phyloP scores from a whole-genome alignment of 1,140 invertebrate species.

The Halesus radiatus region DNA sequence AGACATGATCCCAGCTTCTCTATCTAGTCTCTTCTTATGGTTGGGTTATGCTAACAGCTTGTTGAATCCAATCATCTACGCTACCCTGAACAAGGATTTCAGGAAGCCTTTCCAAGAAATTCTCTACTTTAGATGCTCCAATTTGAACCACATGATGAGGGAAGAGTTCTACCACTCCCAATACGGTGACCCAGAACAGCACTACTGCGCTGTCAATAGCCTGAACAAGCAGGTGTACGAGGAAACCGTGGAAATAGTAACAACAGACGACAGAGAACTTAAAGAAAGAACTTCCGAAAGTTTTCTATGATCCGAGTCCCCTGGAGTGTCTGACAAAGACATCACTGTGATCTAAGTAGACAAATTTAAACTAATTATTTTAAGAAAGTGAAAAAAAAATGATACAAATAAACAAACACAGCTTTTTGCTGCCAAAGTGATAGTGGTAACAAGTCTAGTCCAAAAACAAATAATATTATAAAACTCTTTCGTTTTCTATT shows the following conservation, averaged over 20 bases:
- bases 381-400: slow-evolving; percentile 21
- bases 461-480: slow-evolving; percentile 40
- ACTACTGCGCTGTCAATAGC: slow-evolving; percentile 68
- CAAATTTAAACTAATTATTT: slow-evolving; percentile 5
- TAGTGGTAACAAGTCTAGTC: slow-evolving; percentile 50
- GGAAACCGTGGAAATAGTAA: slow-evolving; percentile 74
- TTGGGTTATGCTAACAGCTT: slow-evolving; percentile 94
- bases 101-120: slow-evolving; percentile 93
- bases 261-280: slow-evolving; percentile 70
- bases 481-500: slow-evolving; percentile 14
- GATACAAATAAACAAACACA: too few species aligned
- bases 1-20: slow-evolving; percentile 79
- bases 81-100: slow-evolving; percentile 92
- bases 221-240: slow-evolving; percentile 70
- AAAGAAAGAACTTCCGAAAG: slow-evolving; percentile 71
- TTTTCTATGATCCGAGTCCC: slow-evolving; percentile 74
- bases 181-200: slow-evolving; percentile 82
- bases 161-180: slow-evolving; percentile 94
- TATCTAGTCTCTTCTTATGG: slow-evolving; percentile 86
- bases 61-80: slow-evolving; percentile 94
- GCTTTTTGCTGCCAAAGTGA: slow-evolving; percentile 7
- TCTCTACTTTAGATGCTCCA: slow-evolving; percentile 88
- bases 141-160: slow-evolving; percentile 91
- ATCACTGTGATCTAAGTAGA: slow-evolving; percentile 69
- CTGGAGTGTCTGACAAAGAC: slow-evolving; percentile 63